Evolutionary conservation across 2,888 invertebrate species (phyloP).

Genomic region (Phlogophora meticulosa): DNA sequence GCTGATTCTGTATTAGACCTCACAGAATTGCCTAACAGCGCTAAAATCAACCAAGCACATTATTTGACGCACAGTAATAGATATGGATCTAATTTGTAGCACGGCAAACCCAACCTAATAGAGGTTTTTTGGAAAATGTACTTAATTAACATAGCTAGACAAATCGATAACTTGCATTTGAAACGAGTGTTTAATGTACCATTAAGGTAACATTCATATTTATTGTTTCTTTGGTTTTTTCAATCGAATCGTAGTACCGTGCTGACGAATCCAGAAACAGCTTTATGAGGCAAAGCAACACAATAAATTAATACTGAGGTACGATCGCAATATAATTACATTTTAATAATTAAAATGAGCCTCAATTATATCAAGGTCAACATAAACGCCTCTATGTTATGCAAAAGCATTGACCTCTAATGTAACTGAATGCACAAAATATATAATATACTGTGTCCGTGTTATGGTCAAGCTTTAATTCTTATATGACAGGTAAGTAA

Average conservation of each 20-base stretch:
- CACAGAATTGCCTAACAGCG: neutral
- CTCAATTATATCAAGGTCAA: constrained; percentile 69
- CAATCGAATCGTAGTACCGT: constrained; percentile 12
- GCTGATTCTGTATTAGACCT: constrained; percentile 48
- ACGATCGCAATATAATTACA: constrained; percentile 61
- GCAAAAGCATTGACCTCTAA: constrained; percentile 46
- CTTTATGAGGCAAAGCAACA: constrained; percentile 56
- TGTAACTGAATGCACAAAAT: constrained; percentile 49
- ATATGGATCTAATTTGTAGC: constrained; percentile 51
- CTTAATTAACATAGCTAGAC: constrained; percentile 23
- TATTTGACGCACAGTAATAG: constrained; percentile 52
- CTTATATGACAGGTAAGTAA: constrained; percentile 50
- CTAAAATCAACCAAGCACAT: constrained; percentile 41
- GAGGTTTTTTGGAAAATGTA: constrained; percentile 43
- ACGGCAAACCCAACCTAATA: constrained; percentile 44
- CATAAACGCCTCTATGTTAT: constrained; percentile 35
- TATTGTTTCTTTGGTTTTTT: constrained; percentile 40
- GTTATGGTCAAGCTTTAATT: constrained; percentile 47
- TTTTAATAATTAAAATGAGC: constrained; percentile 59
- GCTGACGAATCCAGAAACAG: constrained; percentile 52
- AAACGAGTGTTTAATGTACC: neutral
- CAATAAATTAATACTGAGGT: constrained; percentile 74
- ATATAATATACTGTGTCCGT: constrained; percentile 46
- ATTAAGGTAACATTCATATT: constrained; percentile 25
- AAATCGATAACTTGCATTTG: neutral